A percentile compares a stretch with the other conserved stretches of the same genome.
Evolutionary conservation across 2,113 vertebrate species (phyloP).

Genomic region (Ceyx cyanopectus): DNA sequence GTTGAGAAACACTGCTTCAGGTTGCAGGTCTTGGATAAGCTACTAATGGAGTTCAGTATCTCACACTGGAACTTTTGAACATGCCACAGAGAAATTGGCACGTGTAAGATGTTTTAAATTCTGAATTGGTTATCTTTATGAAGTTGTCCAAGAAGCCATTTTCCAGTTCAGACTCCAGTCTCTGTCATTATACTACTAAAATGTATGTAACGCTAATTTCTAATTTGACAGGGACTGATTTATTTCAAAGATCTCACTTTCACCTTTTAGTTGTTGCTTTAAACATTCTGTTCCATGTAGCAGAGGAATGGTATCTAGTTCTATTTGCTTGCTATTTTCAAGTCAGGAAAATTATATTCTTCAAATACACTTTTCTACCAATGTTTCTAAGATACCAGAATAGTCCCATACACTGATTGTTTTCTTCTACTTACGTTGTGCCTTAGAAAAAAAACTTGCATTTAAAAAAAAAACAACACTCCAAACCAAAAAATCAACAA

Average conservation of each 20-base stretch:
- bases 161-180: not conserved
- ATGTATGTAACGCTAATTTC: not conserved
- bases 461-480: too few relatives aligned
- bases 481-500: too few relatives aligned
- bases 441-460: too few relatives aligned
- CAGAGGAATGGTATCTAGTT: not conserved
- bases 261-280: not conserved
- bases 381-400: not conserved
- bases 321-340: not conserved
- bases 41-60: not conserved
- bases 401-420: not conserved
- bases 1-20: too few relatives aligned
- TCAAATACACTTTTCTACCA: not conserved
- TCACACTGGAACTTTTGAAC: not conserved
- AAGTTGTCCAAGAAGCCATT: not conserved
- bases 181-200: not conserved
- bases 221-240: not conserved
- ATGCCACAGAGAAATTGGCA: not conserved
- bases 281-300: not conserved
- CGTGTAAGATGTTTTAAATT: not conserved
- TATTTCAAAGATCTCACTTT: not conserved
- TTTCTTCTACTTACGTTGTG: not conserved
- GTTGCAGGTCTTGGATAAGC: not conserved
- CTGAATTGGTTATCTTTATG: not conserved
- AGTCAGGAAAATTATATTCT: not conserved